Conservation (phyloP, 2,113 vertebrate species). For the Colistium nudipinnis region DNA sequence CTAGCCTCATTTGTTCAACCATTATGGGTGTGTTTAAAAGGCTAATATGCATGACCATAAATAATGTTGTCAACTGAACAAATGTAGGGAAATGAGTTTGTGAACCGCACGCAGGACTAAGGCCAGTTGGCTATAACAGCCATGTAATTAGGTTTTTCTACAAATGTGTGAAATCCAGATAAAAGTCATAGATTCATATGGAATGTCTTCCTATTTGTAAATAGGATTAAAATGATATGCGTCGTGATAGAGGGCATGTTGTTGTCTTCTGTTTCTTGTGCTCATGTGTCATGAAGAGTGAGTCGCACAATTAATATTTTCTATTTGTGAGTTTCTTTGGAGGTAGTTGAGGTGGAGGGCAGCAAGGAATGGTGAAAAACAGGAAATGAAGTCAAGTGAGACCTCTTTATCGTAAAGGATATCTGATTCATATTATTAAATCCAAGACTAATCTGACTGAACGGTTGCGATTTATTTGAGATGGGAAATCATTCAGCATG, state of each 20-base stretch:
- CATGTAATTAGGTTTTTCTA: conserved; percentile 25
- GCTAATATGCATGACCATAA: conserved; percentile 52
- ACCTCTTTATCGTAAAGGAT: not conserved
- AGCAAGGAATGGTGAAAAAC: not conserved
- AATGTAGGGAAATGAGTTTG: conserved; percentile 36
- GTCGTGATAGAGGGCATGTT: too few relatives aligned
- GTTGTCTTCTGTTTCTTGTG: too few relatives aligned
- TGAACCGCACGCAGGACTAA: not conserved
- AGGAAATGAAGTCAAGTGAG: not conserved
- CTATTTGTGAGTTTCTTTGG: not conserved
- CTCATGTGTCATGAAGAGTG: not conserved
- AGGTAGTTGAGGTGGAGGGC: too few relatives aligned
- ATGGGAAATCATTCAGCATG: conserved; percentile 3
- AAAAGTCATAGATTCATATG: not conserved
- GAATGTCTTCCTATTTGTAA: not conserved
- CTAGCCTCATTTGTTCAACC: conserved; percentile 60
- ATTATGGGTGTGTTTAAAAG: conserved; percentile 55
- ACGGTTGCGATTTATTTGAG: not conserved
- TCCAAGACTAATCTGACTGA: not conserved
- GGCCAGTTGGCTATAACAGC: not conserved
- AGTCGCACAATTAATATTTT: not conserved
- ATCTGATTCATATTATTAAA: not conserved
- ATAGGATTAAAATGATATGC: not conserved
- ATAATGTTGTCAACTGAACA: conserved; percentile 33
- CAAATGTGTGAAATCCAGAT: conserved; percentile 14